Evolutionary conservation across 35 echinoderm and acorn worm genomes (phyloP).

Genomic region (Ptychodera flava): DNA sequence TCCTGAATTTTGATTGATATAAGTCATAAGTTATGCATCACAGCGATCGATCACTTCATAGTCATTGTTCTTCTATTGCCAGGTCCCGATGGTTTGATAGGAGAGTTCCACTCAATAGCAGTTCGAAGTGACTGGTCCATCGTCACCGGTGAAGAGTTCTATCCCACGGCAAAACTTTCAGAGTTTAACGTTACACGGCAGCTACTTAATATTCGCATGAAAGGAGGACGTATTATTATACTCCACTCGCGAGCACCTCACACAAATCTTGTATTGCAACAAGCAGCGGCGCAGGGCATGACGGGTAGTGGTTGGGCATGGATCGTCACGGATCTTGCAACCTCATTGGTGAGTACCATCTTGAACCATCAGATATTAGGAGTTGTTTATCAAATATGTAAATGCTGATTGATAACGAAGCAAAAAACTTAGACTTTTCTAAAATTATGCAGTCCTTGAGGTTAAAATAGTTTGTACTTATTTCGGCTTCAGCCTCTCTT

Average conservation of each 20-base stretch:
- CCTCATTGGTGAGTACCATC: neutral
- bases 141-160: neutral
- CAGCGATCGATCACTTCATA: too few species aligned
- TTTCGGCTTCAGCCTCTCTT: too few species aligned
- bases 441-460: too few species aligned
- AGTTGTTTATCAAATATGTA: too few species aligned
- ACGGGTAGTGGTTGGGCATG: slow-evolving; percentile 13
- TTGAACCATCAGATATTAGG: neutral
- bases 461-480: too few species aligned
- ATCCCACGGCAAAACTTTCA: neutral
- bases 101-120: slow-evolving; percentile 6
- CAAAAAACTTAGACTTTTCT: too few species aligned
- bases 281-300: slow-evolving; percentile 10
- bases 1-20: too few species aligned
- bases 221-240: slow-evolving; percentile 9
- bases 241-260: slow-evolving; percentile 3
- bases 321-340: neutral
- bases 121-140: slow-evolving; percentile 2
- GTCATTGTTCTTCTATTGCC: too few species aligned
- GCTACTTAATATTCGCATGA: neutral
- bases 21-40: too few species aligned
- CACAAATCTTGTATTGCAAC: neutral
- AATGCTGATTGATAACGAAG: too few species aligned
- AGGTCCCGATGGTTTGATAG: neutral
- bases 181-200: neutral